Base-by-base conservation (phyloP, 1,140 invertebrate genomes). In the Saccostrea echinata region DNA sequence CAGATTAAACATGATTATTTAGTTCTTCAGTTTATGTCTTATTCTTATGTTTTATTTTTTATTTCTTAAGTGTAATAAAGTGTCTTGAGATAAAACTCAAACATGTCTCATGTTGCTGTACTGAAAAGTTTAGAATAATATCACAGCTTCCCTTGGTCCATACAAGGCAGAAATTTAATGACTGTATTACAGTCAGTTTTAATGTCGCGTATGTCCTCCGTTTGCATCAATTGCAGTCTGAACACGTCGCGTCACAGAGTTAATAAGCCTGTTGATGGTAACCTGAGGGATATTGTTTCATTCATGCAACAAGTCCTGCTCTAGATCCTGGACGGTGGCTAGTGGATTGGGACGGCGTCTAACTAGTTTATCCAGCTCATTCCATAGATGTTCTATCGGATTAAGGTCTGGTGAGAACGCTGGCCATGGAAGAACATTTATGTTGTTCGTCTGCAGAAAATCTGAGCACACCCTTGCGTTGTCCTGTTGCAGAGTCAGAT, bases 361-460 rank as follows among this genome's bases (percentile, higher is more conserved):
- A 43, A 76, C 43, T 55, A 33, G 83, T 18, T 83, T 16, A 12
- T 83, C 57, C 21, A 84, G 51, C 64, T 84, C 87, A 52, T 86
- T 51, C 68, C 68, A 81, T 11, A 80, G 16, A 51, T 86, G 85
- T 33, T 86, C 53, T 11, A 81, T 86, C 3, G 85, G 85, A 24
- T 68, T 52, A 9, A 86, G 18, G 53, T 86, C 85, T 1, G 85
- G 71, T 0, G 68, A 81, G 3, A 81, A 27, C 27, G 85, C 85
- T 12, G 85, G 71, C 85, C 85, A 86, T 21, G 85, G 68, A n/a
- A 86, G 33, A 9, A 86, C 85, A 86, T 51, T 21, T 9, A 86
- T 30, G 71, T 86, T 51, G 8, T 86, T 24, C 21, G 8, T n/a
- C 64, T 71, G 64, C 21, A 71, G 64, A 30, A 24, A 71, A 71